Base-by-base conservation (phyloP, 2,113 vertebrate species). In the Cisticola juncidis region DNA sequence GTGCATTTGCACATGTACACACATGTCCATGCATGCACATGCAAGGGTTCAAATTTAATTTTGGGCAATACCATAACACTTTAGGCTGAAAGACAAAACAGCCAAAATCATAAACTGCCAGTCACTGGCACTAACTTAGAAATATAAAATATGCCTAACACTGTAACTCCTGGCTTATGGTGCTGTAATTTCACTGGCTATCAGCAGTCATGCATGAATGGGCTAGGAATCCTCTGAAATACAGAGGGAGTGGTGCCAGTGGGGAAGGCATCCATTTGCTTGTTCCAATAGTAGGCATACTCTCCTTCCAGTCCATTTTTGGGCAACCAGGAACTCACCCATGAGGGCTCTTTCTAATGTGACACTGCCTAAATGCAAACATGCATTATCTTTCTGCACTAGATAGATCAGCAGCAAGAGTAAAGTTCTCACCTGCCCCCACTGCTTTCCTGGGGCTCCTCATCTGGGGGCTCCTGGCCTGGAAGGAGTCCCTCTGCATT, bases 1-100 rank as follows among this genome's bases (percentile, higher is more conserved):
- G 33, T 88, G 47, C 15, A 23, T 22, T 11, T 14, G 40, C 26
- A 65, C 33, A 36, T 0, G 0, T 11, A 53, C 45, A n/a, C 23
- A 50, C 7, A 77, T 26, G 33, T 12, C 14, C 29, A 33, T 9
- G 11, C 14, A 22, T 6, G 13, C 3, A 2, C 9, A 11, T 48
- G 12, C 20, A 11, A 29, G 22, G 6, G 19, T 8, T 78, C 3
- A 2, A 82, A 60, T 56, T 82, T 78, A 16, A 29, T 15, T 83
- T 50, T 11, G 25, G n/a, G 61, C 24, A 56, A 42, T 9, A 42
- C 13, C 7, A 3, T 50, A 58, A 50, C 14, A 64, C 10, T 70
- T 84, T n/a, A 58, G 50, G 23, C 17, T 53, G 50, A 93, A 78
- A 1, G 1, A 29, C 54, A 86, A 86, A 86, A 66, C 1, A 73